Evolutionary conservation across 2,888 invertebrate species (phyloP), one percentile per base, ranked within the genome.

Genomic region (Yponomeuta plumbellus): DNA sequence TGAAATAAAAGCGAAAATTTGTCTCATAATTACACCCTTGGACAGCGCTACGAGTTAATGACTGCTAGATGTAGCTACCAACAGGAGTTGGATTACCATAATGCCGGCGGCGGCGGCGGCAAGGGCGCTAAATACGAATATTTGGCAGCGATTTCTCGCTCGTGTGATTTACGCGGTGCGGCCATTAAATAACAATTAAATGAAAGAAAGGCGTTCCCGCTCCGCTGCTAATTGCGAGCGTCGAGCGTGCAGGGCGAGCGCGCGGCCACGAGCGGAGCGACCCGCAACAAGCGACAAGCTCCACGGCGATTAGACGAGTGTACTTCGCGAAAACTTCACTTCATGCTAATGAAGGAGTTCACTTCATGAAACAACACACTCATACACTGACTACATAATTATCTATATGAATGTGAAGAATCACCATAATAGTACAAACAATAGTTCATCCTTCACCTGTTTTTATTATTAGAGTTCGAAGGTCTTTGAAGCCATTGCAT

Each of bases 111-210:
- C 44, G 44, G 44, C 44, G 44, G 44, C 17, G 44, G 44, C 17
- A 17, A 4, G 8, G 34, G 34, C 34, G 34, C 34, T 34, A 17
- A 52, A 52, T 52, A 52, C 44, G 59, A 59, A 59, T 59, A 59
- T 59, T 59, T 59, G 59, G 59, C 59, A 23, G 22, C 23, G 59
- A 21, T 59, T 23, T 21, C 23, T 22, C 44, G 17, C 44, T 21
- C 21, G 22, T 23, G 59, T 70, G 70, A 72, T 71, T 71, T 71
- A 71, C 69, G 67, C 63, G 66, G 26, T 21, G 62, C 65, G 61
- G 56, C 68, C 71, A 72, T 71, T 71, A 71, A 71, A 68, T 67
- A 64, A 70, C 70, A 73, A 71, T 73, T 71, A 72, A 69, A 71
- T 61, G 65, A 66, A 65, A 66, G 68, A 52, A 52, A 52, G 44